Evolutionary conservation across 2,113 vertebrate genomes (phyloP).

Genomic region (Trematocara nigrifrons): DNA sequence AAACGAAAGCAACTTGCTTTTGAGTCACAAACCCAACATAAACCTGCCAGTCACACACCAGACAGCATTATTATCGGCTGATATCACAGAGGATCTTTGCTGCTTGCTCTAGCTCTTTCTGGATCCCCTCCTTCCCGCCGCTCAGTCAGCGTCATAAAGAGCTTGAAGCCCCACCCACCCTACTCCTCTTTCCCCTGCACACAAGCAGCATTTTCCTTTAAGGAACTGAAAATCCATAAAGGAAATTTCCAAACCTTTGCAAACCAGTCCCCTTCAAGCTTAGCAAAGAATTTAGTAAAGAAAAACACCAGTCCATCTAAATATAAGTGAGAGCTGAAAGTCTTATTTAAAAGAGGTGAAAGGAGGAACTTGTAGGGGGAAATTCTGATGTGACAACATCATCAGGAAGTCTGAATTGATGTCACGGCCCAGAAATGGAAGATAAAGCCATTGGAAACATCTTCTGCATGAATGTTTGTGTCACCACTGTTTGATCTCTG

Average conservation of each 20-base stretch:
- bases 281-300: neutral
- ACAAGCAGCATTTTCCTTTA: constrained; percentile 49
- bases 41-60: constrained; percentile 50
- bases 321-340: neutral
- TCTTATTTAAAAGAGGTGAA: neutral
- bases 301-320: neutral
- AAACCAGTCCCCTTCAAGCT: neutral
- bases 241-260: constrained; percentile 23
- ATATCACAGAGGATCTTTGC: constrained; percentile 18
- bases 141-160: neutral
- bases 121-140: neutral
- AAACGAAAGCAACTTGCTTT: neutral
- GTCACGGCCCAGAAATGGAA: constrained; percentile 59
- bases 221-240: constrained; percentile 46
- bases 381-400: neutral
- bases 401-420: neutral
- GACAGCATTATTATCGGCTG: constrained; percentile 23
- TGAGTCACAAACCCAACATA: neutral
- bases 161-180: constrained; percentile 20
- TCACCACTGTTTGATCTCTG: constrained; percentile 20
- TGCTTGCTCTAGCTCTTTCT: constrained; percentile 5
- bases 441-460: constrained; percentile 36
- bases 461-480: constrained; percentile 53
- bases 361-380: neutral
- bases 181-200: neutral